Conservation (phyloP, 2,113 vertebrate species). For the Cochlearius cochlearius region DNA sequence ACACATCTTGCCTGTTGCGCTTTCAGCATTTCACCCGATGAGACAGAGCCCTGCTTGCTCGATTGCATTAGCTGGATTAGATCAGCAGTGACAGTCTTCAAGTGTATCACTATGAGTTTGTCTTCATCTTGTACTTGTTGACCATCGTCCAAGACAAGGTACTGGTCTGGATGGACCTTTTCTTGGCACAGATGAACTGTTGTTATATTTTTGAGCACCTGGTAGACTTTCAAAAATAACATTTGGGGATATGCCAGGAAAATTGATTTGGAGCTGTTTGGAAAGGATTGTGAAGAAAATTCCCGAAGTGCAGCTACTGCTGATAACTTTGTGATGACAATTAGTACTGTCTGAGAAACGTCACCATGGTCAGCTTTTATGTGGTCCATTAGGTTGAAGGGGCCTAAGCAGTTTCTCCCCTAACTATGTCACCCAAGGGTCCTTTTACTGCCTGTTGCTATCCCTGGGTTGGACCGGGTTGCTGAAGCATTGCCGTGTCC, state of each 20-base stretch:
- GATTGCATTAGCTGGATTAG: background rate
- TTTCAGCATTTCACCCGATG: constrained; percentile 53
- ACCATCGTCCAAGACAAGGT: background rate
- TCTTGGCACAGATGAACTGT: background rate
- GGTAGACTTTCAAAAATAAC: background rate
- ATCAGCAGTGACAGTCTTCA: background rate
- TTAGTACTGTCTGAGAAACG: background rate
- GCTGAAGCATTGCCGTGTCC: background rate
- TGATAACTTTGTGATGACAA: background rate
- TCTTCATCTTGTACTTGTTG: background rate
- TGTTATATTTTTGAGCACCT: background rate
- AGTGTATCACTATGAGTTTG: background rate
- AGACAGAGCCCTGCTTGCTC: constrained; percentile 43
- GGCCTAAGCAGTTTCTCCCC: background rate
- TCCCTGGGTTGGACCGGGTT: background rate
- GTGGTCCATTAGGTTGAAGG: background rate
- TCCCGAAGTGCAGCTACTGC: background rate
- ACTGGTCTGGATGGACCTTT: background rate
- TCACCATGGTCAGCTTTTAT: background rate
- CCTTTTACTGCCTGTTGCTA: background rate
- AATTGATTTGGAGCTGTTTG: background rate
- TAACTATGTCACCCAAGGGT: background rate
- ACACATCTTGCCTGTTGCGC: constrained; percentile 56
- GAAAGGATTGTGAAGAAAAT: background rate
- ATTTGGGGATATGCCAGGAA: background rate